Evolutionary conservation across 2,113 vertebrate species (phyloP), one percentile per base, ranked within the genome.

Genomic region (Grammomys surdaster): DNA sequence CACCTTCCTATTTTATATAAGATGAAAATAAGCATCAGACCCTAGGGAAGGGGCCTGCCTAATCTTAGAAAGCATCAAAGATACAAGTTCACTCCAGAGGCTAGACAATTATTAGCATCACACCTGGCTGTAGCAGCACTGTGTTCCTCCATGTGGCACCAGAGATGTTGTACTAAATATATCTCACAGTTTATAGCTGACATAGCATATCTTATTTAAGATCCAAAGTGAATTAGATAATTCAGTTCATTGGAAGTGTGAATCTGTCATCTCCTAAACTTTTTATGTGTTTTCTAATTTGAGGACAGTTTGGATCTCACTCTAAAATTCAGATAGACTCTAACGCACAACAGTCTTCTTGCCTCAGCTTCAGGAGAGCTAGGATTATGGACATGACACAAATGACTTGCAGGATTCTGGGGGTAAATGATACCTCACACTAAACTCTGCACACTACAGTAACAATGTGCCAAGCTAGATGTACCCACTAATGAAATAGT

Each of bases 71-170:
- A 89, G 48, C 5, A 46, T 36, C 24, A 22, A 54, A 73, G 10
- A 70, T 6, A 12, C 14, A 17, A 70, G 20, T 20, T 40, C 46
- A 7, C 63, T 76, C 22, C 10, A 40, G 6, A 58, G 26, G 20
- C 3, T 13, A 33, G 1, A 13, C 7, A 33, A 54, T 4, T 14
- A 31, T 7, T 67, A 48, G 72, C 20, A 1, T 22, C 4, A 1
- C 77, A 70, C 65, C 46, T 28, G 10, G 6, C 8, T 0, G 4
- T 3, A 63, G 20, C 6, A 1, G 0, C 1, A 28, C 22, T 86
- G 7, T 51, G 6, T 9, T 48, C 67, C 48, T 17, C n/a, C 69
- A 67, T 3, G 5, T 2, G 20, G 7, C 1, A 17, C 0, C 3
- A 7, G 70, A 93, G 43, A 0, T 16, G 40, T 36, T 31, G n/a